Percentiles rank a stretch among this genome's conserved stretches.
Evolutionary conservation across 1,140 invertebrate species (phyloP).

Genomic region (Brachionus rotundiformis): DNA sequence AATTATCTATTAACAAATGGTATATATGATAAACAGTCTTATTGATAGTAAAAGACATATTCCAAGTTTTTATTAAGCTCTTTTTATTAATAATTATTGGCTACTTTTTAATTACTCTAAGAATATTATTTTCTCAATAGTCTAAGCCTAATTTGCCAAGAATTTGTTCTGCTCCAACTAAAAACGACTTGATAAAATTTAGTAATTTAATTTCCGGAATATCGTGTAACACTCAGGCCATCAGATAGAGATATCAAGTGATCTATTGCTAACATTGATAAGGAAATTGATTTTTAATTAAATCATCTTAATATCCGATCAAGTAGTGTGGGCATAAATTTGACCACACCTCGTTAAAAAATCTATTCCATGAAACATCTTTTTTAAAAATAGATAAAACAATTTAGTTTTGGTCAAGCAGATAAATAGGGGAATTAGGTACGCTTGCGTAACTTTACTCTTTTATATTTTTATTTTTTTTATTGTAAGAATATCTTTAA

Average conservation of each 20-base stretch:
- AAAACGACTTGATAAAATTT: no score
- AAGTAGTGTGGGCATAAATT: neutral
- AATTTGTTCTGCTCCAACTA: no score
- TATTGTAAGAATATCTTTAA: slow-evolving; percentile 19
- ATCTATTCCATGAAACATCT: slow-evolving; percentile 1
- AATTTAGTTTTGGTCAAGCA: neutral
- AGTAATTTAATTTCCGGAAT: neutral
- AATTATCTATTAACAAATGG: no score
- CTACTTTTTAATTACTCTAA: no score
- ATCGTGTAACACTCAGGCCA: neutral
- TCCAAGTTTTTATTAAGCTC: no score
- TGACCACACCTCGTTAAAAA: neutral
- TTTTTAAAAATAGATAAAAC: neutral
- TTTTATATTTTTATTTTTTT: no score
- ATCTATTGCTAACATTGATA: neutral
- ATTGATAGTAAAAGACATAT: no score
- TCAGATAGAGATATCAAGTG: neutral
- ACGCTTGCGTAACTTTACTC: slow-evolving; percentile 27
- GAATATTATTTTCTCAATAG: no score
- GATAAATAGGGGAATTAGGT: slow-evolving; percentile 12
- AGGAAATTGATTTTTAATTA: slow-evolving; percentile 7
- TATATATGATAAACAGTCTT: no score
- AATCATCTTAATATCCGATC: neutral
- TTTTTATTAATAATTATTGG: no score
- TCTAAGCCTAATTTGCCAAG: no score